phyloP scores from a whole-genome alignment of 2,888 invertebrate species.

The Dastarcus helophoroides region DNA sequence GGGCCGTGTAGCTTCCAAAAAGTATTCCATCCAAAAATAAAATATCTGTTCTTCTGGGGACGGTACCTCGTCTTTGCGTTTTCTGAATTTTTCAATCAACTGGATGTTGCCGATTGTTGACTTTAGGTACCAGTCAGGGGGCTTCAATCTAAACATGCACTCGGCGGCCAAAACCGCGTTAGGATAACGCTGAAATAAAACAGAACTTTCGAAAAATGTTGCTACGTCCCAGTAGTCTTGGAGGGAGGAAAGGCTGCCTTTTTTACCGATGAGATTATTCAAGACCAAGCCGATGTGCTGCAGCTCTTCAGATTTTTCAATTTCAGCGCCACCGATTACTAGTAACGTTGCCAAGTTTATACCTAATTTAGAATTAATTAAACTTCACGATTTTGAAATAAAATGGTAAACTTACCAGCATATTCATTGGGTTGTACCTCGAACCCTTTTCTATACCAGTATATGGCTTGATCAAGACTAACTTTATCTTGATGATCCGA shows the following conservation, averaged over 20 bases:
- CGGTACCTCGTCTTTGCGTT: slow-evolving; percentile 62
- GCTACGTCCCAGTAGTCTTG: slow-evolving; percentile 99
- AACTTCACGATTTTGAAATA: slow-evolving; percentile 5
- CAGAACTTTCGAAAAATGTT: slow-evolving; percentile 96
- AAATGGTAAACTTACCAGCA: slow-evolving; percentile 47
- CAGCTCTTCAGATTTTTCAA: slow-evolving; percentile 80
- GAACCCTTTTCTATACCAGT: slow-evolving; percentile 96
- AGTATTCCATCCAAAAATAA: slow-evolving; percentile 98
- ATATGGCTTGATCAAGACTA: slow-evolving; percentile 83
- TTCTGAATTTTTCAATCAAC: slow-evolving; percentile 83
- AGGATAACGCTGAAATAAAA: slow-evolving; percentile 90
- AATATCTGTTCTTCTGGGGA: slow-evolving; percentile 76
- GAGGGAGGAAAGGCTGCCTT: slow-evolving; percentile 84
- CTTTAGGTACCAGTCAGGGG: slow-evolving; percentile 89
- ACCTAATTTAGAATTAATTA: slow-evolving; percentile 33
- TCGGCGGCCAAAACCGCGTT: slow-evolving; percentile 96
- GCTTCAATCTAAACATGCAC: slow-evolving; percentile 84
- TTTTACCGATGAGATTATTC: slow-evolving; percentile 95
- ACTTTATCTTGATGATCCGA: slow-evolving; percentile 82
- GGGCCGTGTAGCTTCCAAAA: slow-evolving; percentile 82
- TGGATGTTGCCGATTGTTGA: slow-evolving; percentile 66
- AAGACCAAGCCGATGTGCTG: slow-evolving; percentile 90
- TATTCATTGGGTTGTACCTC: slow-evolving; percentile 98
- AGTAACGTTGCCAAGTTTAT: slow-evolving; percentile 95
- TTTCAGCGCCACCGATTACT: slow-evolving; percentile 93